Evolutionary conservation across 1,140 invertebrate species (phyloP).

Genomic region (Babylonia areolata): DNA sequence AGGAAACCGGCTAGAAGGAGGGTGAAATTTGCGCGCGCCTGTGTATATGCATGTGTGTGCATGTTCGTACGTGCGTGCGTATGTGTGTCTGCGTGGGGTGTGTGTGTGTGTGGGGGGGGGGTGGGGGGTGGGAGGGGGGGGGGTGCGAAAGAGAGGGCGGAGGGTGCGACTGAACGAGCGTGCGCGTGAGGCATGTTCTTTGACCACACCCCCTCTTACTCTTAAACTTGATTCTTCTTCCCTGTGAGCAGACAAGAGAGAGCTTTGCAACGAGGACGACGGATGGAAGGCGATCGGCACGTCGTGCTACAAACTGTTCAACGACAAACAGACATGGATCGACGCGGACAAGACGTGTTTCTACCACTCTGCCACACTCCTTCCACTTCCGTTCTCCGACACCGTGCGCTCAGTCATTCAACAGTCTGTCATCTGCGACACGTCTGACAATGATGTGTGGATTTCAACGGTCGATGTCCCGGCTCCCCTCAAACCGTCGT

Average conservation of each 20-base stretch:
- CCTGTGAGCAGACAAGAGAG: background rate
- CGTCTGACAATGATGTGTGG: conserved; percentile 16
- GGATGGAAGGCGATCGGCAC: conserved; percentile 51
- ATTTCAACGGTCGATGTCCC: background rate
- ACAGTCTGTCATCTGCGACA: conserved; percentile 17
- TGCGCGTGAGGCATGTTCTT: background rate
- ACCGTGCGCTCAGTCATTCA: background rate
- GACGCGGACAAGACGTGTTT: conserved; percentile 28
- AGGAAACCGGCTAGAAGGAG: too few species aligned
- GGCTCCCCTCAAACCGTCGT: background rate
- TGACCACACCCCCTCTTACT: background rate
- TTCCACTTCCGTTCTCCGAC: conserved; percentile 10
- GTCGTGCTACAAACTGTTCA: conserved; percentile 52
- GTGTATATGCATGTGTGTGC: too few species aligned
- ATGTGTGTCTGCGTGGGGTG: too few species aligned
- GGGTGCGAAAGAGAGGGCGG: too few species aligned
- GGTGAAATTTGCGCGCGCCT: too few species aligned
- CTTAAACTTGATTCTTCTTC: too few species aligned
- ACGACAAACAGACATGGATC: conserved; percentile 47
- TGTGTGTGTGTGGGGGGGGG: too few species aligned
- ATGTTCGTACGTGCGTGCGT: too few species aligned
- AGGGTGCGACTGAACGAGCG: background rate
- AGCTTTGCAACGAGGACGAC: conserved; percentile 8
- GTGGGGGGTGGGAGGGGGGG: too few species aligned
- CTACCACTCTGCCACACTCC: background rate